Conservation (phyloP, 2,797 vertebrate species). For the Falco peregrinus region DNA sequence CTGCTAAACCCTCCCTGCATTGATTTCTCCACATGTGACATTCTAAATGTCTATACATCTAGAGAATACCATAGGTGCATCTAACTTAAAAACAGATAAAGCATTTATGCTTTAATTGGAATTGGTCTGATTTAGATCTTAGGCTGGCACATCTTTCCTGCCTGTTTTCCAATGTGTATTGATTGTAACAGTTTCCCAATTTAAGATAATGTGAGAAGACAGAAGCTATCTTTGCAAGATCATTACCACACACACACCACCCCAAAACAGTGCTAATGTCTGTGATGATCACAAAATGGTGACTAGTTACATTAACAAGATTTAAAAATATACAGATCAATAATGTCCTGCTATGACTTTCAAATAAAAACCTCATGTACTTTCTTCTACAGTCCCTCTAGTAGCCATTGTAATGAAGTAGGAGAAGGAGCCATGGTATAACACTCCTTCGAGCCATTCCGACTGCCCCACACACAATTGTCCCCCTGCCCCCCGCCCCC, state of each 20-base stretch:
- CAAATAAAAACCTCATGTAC: background rate
- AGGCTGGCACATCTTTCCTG: background rate
- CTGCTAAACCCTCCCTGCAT: background rate
- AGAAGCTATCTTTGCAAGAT: background rate
- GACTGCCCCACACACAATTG: background rate
- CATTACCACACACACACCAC: background rate
- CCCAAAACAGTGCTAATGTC: background rate
- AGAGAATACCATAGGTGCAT: background rate
- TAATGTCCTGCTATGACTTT: background rate
- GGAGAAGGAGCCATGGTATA: background rate
- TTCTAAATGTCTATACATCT: background rate
- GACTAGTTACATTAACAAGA: background rate
- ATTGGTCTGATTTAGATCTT: background rate
- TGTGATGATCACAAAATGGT: background rate
- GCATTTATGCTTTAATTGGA: background rate
- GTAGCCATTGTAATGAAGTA: background rate
- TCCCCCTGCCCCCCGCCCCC: rapidly evolving
- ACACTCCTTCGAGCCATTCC: background rate
- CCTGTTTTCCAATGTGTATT: background rate
- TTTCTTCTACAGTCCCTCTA: background rate
- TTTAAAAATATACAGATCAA: background rate
- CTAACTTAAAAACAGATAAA: background rate
- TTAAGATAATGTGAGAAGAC: background rate
- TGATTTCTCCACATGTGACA: background rate
- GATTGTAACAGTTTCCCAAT: background rate